Evolutionary conservation across 2,113 vertebrate genomes (phyloP).

Genomic region (Aspidoscelis tigris): DNA sequence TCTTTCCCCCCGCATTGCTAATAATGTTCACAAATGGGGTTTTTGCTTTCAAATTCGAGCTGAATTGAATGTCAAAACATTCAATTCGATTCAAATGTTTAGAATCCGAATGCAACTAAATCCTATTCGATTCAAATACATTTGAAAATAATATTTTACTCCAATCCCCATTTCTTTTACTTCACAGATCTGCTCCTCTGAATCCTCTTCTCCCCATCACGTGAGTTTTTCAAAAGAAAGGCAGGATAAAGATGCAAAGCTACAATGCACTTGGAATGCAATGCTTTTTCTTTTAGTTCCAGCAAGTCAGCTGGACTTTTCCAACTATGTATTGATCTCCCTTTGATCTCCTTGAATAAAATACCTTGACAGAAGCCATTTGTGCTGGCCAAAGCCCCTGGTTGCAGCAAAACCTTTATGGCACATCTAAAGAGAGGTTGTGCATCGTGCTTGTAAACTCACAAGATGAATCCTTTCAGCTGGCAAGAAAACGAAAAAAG

Average conservation of each 20-base stretch:
- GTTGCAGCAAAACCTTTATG: conserved; percentile 39
- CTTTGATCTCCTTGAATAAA: conserved; percentile 57
- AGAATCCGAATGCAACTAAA: too few species aligned
- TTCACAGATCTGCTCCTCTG: neutral
- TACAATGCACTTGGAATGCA: neutral
- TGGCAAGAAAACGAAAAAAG: neutral
- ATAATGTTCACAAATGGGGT: neutral
- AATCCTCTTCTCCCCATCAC: too few species aligned
- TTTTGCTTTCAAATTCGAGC: neutral
- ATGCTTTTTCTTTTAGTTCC: conserved; percentile 37
- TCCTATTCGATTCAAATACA: neutral
- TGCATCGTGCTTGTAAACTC: conserved; percentile 11
- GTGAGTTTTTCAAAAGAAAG: too few species aligned
- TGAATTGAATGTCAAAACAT: neutral
- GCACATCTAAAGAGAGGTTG: neutral
- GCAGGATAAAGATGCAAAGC: too few species aligned
- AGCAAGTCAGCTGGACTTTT: neutral
- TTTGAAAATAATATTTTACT: neutral
- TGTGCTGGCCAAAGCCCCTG: conserved; percentile 14
- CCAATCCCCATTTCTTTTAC: neutral
- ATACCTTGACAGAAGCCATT: conserved; percentile 49
- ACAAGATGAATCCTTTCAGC: conserved; percentile 9
- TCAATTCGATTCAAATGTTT: too few species aligned
- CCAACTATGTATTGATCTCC: conserved; percentile 46
- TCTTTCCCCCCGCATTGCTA: too few species aligned